Percentiles rank a stretch among this genome's conserved stretches.
phyloP scores from a whole-genome alignment of 2,797 vertebrate genomes.

The Mergus octosetaceus region DNA sequence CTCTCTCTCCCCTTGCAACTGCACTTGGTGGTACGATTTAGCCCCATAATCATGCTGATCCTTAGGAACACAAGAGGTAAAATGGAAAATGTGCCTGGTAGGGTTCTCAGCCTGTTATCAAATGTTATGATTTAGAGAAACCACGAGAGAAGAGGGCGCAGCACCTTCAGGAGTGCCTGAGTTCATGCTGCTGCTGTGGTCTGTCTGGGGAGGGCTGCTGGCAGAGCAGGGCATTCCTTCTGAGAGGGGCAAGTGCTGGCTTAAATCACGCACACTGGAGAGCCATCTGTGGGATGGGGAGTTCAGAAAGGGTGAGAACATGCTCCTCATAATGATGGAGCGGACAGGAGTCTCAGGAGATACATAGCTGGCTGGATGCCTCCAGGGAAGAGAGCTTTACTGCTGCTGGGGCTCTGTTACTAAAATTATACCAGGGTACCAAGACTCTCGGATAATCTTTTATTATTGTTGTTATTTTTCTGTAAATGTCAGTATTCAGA shows the following conservation, averaged over 20 bases:
- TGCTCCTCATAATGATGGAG: accelerated
- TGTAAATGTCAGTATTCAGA: neutral
- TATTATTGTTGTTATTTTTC: neutral
- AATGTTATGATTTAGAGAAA: neutral
- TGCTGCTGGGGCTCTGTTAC: neutral
- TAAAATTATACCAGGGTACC: neutral
- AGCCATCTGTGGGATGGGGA: neutral
- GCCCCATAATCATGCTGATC: neutral
- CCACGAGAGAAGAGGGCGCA: neutral
- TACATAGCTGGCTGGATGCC: neutral
- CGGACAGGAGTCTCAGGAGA: neutral
- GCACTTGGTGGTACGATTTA: neutral
- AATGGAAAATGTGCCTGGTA: neutral
- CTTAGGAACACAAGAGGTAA: neutral
- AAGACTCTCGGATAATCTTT: neutral
- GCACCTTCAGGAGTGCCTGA: neutral
- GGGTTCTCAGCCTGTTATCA: neutral
- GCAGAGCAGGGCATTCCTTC: neutral
- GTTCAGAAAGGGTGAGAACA: neutral
- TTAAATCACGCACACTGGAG: accelerated
- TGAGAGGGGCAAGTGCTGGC: accelerated
- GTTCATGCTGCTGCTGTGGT: neutral
- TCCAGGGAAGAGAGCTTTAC: neutral
- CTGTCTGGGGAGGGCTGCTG: neutral
- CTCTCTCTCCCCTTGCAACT: neutral